Evolutionary conservation across 2,113 vertebrate species (phyloP).

Genomic region (Pandion haliaetus): DNA sequence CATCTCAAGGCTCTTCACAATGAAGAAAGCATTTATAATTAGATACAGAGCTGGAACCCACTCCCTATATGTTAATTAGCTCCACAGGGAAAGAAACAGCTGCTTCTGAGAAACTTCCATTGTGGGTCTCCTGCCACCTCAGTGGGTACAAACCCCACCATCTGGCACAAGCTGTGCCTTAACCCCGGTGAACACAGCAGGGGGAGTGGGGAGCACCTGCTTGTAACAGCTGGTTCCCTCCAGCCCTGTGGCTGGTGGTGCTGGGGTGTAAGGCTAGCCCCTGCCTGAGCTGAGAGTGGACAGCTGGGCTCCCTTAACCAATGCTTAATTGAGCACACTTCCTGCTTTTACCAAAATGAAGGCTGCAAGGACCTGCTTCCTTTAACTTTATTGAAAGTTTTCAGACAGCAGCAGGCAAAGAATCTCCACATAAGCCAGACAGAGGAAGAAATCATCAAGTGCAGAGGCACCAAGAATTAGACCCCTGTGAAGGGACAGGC

Average conservation of each 20-base stretch:
- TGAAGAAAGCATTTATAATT: not conserved
- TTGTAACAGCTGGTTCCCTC: not conserved
- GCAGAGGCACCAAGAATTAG: not conserved
- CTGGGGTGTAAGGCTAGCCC: not conserved
- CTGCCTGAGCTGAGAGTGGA: not conserved
- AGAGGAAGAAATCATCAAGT: not conserved
- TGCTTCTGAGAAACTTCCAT: not conserved
- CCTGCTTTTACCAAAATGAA: not conserved
- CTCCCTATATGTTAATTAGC: not conserved
- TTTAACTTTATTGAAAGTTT: not conserved
- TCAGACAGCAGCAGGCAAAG: not conserved
- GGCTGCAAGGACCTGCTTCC: not conserved
- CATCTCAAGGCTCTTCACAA: not conserved
- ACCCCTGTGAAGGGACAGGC: not conserved
- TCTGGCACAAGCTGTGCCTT: not conserved
- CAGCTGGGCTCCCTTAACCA: not conserved
- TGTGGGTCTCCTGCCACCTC: not conserved
- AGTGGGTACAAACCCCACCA: not conserved
- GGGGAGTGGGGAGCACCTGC: not conserved
- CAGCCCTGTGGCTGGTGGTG: not conserved
- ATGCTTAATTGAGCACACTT: not conserved
- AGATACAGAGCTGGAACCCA: not conserved
- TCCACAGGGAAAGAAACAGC: not conserved
- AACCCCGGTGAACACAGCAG: not conserved
- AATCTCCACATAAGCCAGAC: not conserved